Evolutionary conservation across 2,888 invertebrate species (phyloP).

Genomic region (Petrolisthes manimaculis): DNA sequence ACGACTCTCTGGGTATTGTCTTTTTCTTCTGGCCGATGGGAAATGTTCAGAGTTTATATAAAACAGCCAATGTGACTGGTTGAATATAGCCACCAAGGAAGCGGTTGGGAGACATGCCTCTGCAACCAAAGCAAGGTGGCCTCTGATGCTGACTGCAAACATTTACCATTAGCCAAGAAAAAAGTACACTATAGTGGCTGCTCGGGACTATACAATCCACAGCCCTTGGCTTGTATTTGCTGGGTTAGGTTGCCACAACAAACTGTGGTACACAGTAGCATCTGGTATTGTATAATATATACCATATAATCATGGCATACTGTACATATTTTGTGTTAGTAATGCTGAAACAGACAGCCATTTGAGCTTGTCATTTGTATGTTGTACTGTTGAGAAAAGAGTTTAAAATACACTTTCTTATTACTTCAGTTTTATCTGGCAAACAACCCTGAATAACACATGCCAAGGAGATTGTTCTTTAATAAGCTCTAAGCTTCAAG

Average conservation of each 20-base stretch:
- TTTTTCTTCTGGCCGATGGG: too few relatives aligned
- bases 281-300: not conserved
- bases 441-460: constrained; percentile 21
- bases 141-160: too few relatives aligned
- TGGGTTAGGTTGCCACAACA: not conserved
- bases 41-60: too few relatives aligned
- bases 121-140: too few relatives aligned
- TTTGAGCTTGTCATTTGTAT: not conserved
- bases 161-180: too few relatives aligned
- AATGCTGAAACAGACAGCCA: not conserved
- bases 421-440: constrained; percentile 19
- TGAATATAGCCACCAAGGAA: too few relatives aligned
- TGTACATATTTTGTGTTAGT: not conserved
- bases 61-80: too few relatives aligned
- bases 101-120: too few relatives aligned
- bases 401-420: not conserved
- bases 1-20: too few relatives aligned
- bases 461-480: constrained; percentile 27
- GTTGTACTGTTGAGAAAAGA: not conserved
- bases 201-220: not conserved
- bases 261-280: not conserved
- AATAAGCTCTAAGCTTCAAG: constrained; percentile 29
- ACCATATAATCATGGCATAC: too few relatives aligned
- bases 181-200: not conserved
- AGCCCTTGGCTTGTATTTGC: not conserved